These are phyloP conservation scores for Ctenosaura bakeri DNA, from an alignment of 2,797 vertebrate species.

Conservation along the genomic window DNA sequence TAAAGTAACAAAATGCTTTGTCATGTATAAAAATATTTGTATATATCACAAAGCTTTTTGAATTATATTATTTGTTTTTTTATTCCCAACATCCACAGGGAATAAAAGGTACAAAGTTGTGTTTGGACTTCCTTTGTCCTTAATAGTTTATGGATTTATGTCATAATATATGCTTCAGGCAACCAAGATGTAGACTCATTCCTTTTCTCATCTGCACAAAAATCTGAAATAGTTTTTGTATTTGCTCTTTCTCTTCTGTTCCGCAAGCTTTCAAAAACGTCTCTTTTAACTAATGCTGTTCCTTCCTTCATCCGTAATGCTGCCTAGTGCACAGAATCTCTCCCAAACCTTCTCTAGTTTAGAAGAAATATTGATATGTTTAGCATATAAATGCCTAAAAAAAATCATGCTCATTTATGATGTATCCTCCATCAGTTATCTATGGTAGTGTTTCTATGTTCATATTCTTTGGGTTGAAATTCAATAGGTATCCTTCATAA, in stretches of 20 bases:
- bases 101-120: not conserved
- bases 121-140: slow-evolving; percentile 14
- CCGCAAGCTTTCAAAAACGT: slow-evolving; percentile 1
- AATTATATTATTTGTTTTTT: not conserved
- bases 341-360: not conserved
- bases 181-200: not conserved
- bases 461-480: not conserved
- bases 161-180: slow-evolving; percentile 7
- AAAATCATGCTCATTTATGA: slow-evolving; percentile 24
- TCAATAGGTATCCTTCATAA: slow-evolving; percentile 26
- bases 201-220: not conserved
- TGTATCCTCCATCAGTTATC: slow-evolving; percentile 21
- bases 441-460: not conserved
- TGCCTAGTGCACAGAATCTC: slow-evolving; percentile 4
- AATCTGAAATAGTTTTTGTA: not conserved
- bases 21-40: not conserved
- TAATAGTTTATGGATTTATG: slow-evolving; percentile 10
- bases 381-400: slow-evolving; percentile 41
- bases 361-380: slow-evolving; percentile 35
- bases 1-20: not conserved
- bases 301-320: not conserved
- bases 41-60: no score
- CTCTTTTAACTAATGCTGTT: not conserved
- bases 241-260: slow-evolving; percentile 21
- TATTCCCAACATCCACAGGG: not conserved